Evolutionary conservation across 2,888 invertebrate genomes (phyloP), one percentile per base, ranked within the genome.

Genomic region (Athrips mouffetella): DNA sequence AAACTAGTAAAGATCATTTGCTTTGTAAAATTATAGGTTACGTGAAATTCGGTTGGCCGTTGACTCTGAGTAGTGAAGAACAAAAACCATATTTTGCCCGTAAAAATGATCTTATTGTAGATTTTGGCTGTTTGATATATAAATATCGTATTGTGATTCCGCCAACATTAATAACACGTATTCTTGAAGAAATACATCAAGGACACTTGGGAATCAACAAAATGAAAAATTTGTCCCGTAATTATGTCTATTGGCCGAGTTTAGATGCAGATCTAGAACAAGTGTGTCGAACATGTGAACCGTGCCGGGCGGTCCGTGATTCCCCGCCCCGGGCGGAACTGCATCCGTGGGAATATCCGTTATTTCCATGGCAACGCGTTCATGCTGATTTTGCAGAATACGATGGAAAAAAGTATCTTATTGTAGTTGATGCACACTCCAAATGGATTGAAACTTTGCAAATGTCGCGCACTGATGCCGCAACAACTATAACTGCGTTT

Each of bases 381-480:
- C n/a, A n/a, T n/a, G n/a, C n/a, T n/a, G 61, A 63, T 25, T 58
- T 58, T 25, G 47, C 50, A 5, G 55, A 54, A 6, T 52, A 30
- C 30, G 42, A 20, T 10, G 55, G 54, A n/a, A 57, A 50, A 11
- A 47, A 49, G 15, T 63, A 56, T 31, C 40, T 63, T 2, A 48
- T 65, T 7, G 15, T 59, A 1, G 41, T 61, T 1, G 59, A 62
- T 35, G 56, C 60, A 0, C 47, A 54, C 18, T 53, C 55, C 2
- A 63, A 62, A 16, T 62, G 60, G 62, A 50, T 62, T 1, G 60
- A 65, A 27, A 57, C 48, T 0, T 47, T 55, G 8, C 15, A 10
- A 13, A 54, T 60, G 51, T 1, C 6, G 1, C 33, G 35, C 7
- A 58, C 51, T 2, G 51, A 35, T 7, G 50, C 50, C 5, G 23